A percentile compares a stretch with the other conserved stretches of the same genome.
These are phyloP conservation scores for Xestobium rufovillosum DNA, from an alignment of 2,888 invertebrate genomes.

Conservation along the genomic window DNA sequence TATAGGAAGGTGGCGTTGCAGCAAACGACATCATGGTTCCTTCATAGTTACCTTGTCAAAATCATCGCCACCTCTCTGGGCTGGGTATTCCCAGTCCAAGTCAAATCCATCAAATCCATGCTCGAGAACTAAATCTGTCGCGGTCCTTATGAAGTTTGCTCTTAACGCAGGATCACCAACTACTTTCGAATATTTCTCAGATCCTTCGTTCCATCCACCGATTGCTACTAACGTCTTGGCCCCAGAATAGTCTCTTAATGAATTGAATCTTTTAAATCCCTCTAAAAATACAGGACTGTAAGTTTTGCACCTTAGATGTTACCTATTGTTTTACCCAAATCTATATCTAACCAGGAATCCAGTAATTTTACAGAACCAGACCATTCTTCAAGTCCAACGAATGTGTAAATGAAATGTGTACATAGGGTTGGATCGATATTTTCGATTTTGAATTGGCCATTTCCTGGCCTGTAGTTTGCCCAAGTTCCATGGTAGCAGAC, in stretches of 20 bases:
- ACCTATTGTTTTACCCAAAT: too few species aligned
- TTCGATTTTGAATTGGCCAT: constrained; percentile 58
- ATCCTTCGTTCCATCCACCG: constrained; percentile 52
- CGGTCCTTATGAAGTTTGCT: constrained; percentile 50
- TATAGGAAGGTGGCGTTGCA: too few species aligned
- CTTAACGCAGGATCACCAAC: constrained; percentile 42
- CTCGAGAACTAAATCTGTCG: constrained; percentile 44
- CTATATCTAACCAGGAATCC: constrained; percentile 55
- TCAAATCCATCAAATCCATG: constrained; percentile 65
- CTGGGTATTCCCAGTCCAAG: constrained; percentile 68
- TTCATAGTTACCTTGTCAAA: constrained; percentile 31
- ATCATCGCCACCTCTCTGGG: constrained; percentile 47
- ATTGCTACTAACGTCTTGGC: constrained; percentile 56
- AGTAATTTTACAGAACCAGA: constrained; percentile 47
- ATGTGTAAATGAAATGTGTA: constrained; percentile 66
- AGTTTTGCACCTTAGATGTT: too few species aligned
- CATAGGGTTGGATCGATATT: constrained; percentile 59
- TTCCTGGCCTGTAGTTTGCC: constrained; percentile 57
- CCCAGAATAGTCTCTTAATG: not conserved
- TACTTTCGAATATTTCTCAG: constrained; percentile 38
- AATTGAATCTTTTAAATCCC: not conserved
- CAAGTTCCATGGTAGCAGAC: constrained; percentile 69
- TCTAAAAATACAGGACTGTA: too few species aligned
- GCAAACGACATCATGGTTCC: too few species aligned
- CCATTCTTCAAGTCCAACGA: constrained; percentile 53